Evolutionary conservation across 2,113 vertebrate genomes (phyloP).

Genomic region (Coturnix japonica): DNA sequence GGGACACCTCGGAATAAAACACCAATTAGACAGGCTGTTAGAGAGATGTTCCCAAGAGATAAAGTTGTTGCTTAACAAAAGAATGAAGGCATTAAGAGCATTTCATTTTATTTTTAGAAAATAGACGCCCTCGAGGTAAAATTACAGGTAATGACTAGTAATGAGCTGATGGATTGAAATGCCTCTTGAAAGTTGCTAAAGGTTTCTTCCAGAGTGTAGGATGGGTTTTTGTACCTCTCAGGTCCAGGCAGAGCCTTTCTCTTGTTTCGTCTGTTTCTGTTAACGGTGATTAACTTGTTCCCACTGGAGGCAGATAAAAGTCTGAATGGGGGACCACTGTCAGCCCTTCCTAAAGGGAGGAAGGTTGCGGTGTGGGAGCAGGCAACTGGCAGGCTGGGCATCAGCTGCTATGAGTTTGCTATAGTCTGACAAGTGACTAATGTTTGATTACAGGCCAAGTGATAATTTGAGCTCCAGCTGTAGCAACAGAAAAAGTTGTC

Average conservation of each 20-base stretch:
- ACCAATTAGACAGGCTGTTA: background rate
- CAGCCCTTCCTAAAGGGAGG: background rate
- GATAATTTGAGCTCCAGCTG: background rate
- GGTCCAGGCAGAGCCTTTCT: background rate
- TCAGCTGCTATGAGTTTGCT: background rate
- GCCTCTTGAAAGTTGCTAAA: background rate
- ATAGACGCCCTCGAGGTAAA: background rate
- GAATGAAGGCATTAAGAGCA: background rate
- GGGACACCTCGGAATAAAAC: background rate
- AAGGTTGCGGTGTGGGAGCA: background rate
- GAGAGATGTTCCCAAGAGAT: conserved; percentile 51
- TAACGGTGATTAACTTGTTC: background rate
- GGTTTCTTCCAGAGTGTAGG: background rate
- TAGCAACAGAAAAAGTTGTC: background rate
- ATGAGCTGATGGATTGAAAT: background rate
- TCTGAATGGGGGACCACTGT: rapidly evolving
- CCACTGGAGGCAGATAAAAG: rapidly evolving
- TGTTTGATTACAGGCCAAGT: background rate
- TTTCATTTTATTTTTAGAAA: conserved; percentile 62
- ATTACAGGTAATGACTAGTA: background rate
- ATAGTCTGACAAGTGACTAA: background rate
- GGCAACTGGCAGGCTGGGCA: background rate
- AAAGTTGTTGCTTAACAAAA: conserved; percentile 44
- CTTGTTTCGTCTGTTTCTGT: background rate
- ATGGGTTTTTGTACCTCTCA: background rate